These are phyloP conservation scores for Cynoglossus semilaevis DNA, from an alignment of 2,113 vertebrate species.

Conservation along the genomic window DNA sequence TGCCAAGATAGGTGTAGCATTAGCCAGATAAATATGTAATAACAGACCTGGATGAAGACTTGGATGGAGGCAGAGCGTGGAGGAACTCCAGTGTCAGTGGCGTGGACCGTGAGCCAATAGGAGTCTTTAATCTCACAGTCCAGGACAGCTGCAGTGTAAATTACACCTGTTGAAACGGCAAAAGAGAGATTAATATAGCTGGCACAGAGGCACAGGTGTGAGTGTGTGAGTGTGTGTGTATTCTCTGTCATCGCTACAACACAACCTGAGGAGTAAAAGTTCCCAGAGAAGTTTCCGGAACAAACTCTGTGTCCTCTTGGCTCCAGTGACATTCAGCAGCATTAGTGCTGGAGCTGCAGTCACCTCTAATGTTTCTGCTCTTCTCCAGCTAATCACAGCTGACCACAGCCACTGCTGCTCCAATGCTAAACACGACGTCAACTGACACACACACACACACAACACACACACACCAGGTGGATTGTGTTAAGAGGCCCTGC, in stretches of 20 bases:
- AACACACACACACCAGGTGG: conserved; percentile 42
- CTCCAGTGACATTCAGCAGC: conserved; percentile 67
- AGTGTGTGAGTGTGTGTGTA: conserved; percentile 18
- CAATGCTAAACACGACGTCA: conserved; percentile 46
- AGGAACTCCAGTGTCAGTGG: conserved; percentile 85
- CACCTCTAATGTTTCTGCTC: conserved; percentile 72
- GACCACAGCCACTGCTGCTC: conserved; percentile 70
- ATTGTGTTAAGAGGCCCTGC: conserved; percentile 47
- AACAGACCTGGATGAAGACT: conserved; percentile 85
- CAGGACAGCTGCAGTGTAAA: conserved; percentile 90
- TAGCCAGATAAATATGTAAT: no score
- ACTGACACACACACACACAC: conserved; percentile 27
- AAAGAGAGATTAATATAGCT: conserved; percentile 39
- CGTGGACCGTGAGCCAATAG: conserved; percentile 91
- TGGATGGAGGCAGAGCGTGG: conserved; percentile 88
- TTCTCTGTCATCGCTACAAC: conserved; percentile 24
- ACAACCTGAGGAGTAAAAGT: conserved; percentile 40
- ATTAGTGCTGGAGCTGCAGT: conserved; percentile 51
- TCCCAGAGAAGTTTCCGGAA: conserved; percentile 29
- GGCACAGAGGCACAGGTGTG: conserved; percentile 25
- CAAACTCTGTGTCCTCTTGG: conserved; percentile 44
- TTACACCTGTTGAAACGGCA: conserved; percentile 78
- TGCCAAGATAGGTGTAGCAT: no score
- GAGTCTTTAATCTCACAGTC: conserved; percentile 90
- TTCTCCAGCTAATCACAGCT: conserved; percentile 70